A percentile compares a stretch with the other conserved stretches of the same genome.
phyloP scores from a whole-genome alignment of 2,797 vertebrate species.

The Crax fasciolata region DNA sequence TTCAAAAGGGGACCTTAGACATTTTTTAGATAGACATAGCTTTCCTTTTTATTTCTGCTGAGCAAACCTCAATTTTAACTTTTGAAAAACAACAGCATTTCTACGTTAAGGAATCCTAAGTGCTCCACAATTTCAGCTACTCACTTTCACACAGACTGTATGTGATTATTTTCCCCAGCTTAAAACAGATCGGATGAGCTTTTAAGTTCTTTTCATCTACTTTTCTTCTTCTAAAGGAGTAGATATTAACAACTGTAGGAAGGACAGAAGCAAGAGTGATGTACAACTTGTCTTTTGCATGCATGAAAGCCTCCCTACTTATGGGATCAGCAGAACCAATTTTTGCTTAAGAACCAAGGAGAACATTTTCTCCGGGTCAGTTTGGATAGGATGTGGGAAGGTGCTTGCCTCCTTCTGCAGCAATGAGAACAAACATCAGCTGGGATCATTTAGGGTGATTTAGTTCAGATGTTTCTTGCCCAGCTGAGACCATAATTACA shows the following conservation, averaged over 20 bases:
- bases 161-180: neutral
- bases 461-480: neutral
- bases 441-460: neutral
- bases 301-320: neutral
- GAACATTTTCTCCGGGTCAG: neutral
- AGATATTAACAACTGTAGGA: neutral
- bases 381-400: neutral
- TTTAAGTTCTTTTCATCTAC: neutral
- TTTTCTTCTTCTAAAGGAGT: neutral
- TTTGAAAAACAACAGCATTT: neutral
- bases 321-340: neutral
- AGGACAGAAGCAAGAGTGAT: neutral
- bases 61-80: neutral
- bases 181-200: neutral
- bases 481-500: neutral
- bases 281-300: neutral
- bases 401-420: neutral
- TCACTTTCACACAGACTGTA: neutral
- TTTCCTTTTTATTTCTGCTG: neutral
- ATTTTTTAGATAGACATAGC: neutral
- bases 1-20: neutral
- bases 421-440: neutral
- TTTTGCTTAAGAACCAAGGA: neutral
- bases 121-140: neutral
- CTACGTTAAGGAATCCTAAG: neutral